These are phyloP conservation scores for Sandelia bainsii DNA, from an alignment of 2,797 vertebrate species.

Conservation along the genomic window DNA sequence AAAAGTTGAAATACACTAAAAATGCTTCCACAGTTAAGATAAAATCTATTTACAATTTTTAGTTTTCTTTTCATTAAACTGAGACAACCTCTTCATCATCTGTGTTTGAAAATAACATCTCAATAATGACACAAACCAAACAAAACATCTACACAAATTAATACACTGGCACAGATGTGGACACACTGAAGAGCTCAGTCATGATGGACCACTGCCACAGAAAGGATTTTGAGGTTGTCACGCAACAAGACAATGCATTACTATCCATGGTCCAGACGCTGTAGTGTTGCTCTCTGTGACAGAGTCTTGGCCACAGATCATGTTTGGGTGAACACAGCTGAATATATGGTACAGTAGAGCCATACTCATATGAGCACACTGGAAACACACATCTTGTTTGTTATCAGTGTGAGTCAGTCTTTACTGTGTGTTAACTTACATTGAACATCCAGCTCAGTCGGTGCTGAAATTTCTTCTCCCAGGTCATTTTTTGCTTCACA, in stretches of 20 bases:
- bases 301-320: constrained; percentile 48
- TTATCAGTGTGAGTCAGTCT: constrained; percentile 22
- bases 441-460: constrained; percentile 68
- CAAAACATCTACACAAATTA: constrained; percentile 47
- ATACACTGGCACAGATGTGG: constrained; percentile 47
- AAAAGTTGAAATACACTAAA: not conserved
- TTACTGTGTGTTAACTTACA: constrained; percentile 65
- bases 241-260: constrained; percentile 58
- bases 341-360: constrained; percentile 35
- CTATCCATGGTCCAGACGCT: constrained; percentile 63
- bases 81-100: not conserved
- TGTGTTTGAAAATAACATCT: constrained; percentile 11
- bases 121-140: constrained; percentile 27
- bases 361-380: constrained; percentile 27
- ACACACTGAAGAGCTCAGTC: constrained; percentile 61
- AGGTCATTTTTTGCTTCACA: constrained; percentile 66
- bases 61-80: not conserved
- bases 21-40: not conserved
- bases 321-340: constrained; percentile 62
- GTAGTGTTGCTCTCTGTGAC: constrained; percentile 14
- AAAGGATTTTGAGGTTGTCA: constrained; percentile 53
- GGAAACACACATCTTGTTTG: constrained; percentile 36
- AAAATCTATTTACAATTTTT: not conserved
- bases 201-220: constrained; percentile 39
- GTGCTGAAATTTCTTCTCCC: constrained; percentile 57